Base-by-base conservation (phyloP, 2,888 invertebrate genomes). In the Oscheius onirici region DNA sequence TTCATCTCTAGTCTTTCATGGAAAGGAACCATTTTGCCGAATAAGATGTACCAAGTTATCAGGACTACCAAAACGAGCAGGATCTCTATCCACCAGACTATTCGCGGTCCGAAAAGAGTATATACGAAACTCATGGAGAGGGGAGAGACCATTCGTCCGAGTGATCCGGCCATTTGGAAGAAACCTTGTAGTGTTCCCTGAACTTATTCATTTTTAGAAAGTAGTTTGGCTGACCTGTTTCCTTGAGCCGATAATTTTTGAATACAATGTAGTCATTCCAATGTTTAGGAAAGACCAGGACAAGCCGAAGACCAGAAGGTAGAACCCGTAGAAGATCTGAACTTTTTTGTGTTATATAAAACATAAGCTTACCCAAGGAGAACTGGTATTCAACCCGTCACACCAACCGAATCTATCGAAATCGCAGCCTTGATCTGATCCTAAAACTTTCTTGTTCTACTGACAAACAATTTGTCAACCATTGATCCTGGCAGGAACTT, bases 161-260 rank as follows among this genome's bases (percentile, higher is more conserved):
- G 58, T 10, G 71, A 71, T 11, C 78, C 78, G n/a, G 76, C 71
- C 67, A 76, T 75, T 57, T 78, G 78, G 43, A 70, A 78, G 1
- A 78, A n/a, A 13, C 78, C 78, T 73, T 78, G 78, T 44, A 74
- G 73, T 3, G 78, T 78, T 41, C 78, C 78, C 68, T 52, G 28
- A 5, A 51, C 11, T 52, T 20, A 10, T 24, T 52, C 2, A 15
- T 3, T 24, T 3, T 8, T 22, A 13, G 24, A 52, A 11, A 52
- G 5, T 3, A n/a, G 11, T 20, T n/a, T n/a, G 13, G 0, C 20
- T 15, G 24, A 55, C 54, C 54, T 63, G 63, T 58, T 66, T 68
- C 63, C 77, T 52, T 17, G 75, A 72, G 10, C 79, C 79, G 11
- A 79, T 72, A 11, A 79, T 60, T 68, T 79, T 76, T 0, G 79